A percentile compares a stretch with the other conserved stretches of the same genome.
These are phyloP conservation scores for Drosophila multiciliata DNA, from an alignment of 2,888 invertebrate species.

Conservation along the genomic window DNA sequence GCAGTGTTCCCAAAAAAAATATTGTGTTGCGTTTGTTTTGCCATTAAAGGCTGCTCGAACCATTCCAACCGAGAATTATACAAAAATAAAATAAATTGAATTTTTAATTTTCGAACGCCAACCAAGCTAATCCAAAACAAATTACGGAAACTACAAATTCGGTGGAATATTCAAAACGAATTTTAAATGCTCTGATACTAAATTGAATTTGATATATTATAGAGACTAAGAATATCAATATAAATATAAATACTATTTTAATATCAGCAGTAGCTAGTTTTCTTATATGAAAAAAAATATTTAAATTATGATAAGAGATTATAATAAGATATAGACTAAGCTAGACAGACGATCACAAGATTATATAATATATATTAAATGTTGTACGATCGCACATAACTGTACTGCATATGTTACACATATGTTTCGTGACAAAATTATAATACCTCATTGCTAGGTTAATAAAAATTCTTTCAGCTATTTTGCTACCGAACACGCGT, in stretches of 20 bases:
- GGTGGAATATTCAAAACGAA: neutral
- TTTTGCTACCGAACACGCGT: constrained; percentile 41
- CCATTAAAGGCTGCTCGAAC: constrained; percentile 11
- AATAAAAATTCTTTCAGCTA: neutral
- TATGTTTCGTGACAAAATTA: neutral
- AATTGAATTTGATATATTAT: too few species aligned
- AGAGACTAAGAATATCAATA: neutral
- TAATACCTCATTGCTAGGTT: neutral
- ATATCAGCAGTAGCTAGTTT: too few species aligned
- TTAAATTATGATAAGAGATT: too few species aligned
- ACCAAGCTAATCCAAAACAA: constrained; percentile 6
- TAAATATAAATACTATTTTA: too few species aligned
- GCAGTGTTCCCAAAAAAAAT: constrained; percentile 9
- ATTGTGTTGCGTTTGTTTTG: constrained; percentile 21
- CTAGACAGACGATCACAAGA: neutral
- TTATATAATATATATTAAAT: neutral
- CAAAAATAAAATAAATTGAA: constrained; percentile 40
- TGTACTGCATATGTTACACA: neutral
- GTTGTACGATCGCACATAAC: neutral
- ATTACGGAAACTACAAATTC: constrained; percentile 6
- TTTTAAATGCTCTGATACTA: constrained; percentile 5
- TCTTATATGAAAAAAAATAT: too few species aligned
- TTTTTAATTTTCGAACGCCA: constrained; percentile 40
- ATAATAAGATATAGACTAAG: too few species aligned
- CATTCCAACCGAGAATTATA: constrained; percentile 19